Evolutionary conservation across 2,797 vertebrate genomes (phyloP).

Genomic region (Alcedo atthis): DNA sequence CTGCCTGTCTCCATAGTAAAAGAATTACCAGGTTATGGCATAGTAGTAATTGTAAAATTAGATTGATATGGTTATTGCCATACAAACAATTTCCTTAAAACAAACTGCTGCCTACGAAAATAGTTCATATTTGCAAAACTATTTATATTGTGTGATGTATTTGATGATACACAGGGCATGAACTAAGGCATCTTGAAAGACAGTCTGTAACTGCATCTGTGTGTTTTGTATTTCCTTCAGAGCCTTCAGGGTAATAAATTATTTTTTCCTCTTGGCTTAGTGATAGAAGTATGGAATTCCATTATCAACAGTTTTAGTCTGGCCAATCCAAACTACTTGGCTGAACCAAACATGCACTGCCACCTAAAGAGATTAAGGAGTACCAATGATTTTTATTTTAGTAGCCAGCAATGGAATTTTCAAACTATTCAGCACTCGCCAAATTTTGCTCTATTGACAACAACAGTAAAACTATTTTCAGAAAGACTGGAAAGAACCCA

Average conservation of each 20-base stretch:
- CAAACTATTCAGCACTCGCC: background rate
- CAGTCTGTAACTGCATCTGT: background rate
- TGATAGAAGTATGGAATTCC: background rate
- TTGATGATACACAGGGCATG: background rate
- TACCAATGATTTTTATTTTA: background rate
- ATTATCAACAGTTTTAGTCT: background rate
- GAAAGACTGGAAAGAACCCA: background rate
- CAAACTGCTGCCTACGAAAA: background rate
- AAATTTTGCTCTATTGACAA: background rate
- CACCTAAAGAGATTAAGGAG: background rate
- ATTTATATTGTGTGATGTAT: background rate
- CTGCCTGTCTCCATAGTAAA: background rate
- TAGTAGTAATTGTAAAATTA: background rate
- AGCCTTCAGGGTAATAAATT: background rate
- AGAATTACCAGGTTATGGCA: background rate
- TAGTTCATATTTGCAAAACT: background rate
- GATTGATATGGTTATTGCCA: background rate
- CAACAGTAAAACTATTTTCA: background rate
- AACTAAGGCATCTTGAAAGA: background rate
- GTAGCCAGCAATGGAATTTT: background rate
- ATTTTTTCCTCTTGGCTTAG: background rate
- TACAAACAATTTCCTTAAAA: background rate
- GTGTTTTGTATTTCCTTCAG: background rate
- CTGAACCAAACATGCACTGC: background rate
- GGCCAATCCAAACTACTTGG: background rate